Evolutionary conservation across 2,113 vertebrate genomes (phyloP), one percentile per base, ranked within the genome.

Genomic region (Falco punctatus): DNA sequence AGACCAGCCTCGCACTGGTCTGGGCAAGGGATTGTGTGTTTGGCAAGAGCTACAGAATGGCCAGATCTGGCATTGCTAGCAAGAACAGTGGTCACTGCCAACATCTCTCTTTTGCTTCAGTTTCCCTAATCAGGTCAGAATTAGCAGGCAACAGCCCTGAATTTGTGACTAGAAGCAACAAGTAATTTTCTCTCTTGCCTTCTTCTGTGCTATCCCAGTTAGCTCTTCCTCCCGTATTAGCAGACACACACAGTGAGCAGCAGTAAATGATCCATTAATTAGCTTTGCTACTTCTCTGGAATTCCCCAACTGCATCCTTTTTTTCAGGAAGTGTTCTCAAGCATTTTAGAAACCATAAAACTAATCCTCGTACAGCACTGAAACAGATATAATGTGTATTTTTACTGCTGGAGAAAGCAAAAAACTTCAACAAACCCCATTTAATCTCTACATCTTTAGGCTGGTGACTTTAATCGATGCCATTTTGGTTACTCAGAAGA

Each of bases 41-140:
- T 93, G 94, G 92, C 95, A 90, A 77, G 51, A 84, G 73, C 80
- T 91, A 46, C 32, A 71, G 65, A 89, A 94, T 38, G 77, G 83
- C 77, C 83, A 86, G 89, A 78, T 81, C 69, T 92, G 83, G 83
- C 95, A 55, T 0, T 73, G 77, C 88, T 80, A 81, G 67, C 67
- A 61, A 72, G 74, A 93, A 21, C 71, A 44, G 82, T 20, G 67
- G 30, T 75, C 49, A 40, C 86, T 92, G 92, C 94, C 94, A 96
- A 32, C 40, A 28, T 49, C 58, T 77, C 80, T 28, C 86, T 57
- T 85, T 49, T 33, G 52, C 42, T 94, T 62, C 83, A 66, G 46
- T 52, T 92, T 84, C 77, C 89, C 51, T 74, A 52, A 92, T 81
- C 51, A 35, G 59, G 69, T 95, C 88, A 81, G 73, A 81, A 93